Base-by-base conservation (phyloP, 1,140 invertebrate genomes). In the Aphidius gifuensis region DNA sequence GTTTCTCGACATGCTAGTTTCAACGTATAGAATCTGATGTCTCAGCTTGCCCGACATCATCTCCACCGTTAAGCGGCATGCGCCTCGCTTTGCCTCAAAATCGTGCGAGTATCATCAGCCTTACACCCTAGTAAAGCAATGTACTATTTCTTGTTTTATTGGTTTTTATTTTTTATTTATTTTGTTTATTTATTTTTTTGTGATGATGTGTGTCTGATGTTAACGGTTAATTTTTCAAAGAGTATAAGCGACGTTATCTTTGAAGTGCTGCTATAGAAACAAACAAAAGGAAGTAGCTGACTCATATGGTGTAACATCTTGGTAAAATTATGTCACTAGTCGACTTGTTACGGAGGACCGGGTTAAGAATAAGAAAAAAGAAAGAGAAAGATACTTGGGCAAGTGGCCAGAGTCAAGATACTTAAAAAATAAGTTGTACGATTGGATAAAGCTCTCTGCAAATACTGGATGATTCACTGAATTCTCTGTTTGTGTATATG, bases 291-390 rank as follows among this genome's bases (percentile, higher is more conserved):
- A 49, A 51, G 61, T 44, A 46, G 48, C 32, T 44, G 69, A 71
- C 67, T 73, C 69, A 74, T 69, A 68, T 71, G 68, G 56, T 65
- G 66, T 57, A 67, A 64, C 66, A 65, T 70, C 57, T 9, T 58
- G 61, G 53, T 66, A 53, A 48, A 75, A 75, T 74, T 75, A 74
- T 75, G 73, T 74, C 72, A 74, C 69, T 67, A 63, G 65, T 69
- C 64, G 61, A 9, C 54, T 58, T 40, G 45, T 50, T 61, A 60
- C 61, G 60, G 50, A 38, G 55, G 44, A 58, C 61, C 48, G 61
- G 61, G 61, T 53, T 62, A 69, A 44, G 47, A 62, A 62, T 61
- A 67, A 67, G 66, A 63, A n/a, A 61, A 59, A 46, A 59, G 43
- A 60, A 50, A 50, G 39, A 50, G 11, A 42, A 45, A 48, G 56